Evolutionary conservation across 2,797 vertebrate genomes (phyloP), one percentile per base, ranked within the genome.

Genomic region (Australoheros facetus): DNA sequence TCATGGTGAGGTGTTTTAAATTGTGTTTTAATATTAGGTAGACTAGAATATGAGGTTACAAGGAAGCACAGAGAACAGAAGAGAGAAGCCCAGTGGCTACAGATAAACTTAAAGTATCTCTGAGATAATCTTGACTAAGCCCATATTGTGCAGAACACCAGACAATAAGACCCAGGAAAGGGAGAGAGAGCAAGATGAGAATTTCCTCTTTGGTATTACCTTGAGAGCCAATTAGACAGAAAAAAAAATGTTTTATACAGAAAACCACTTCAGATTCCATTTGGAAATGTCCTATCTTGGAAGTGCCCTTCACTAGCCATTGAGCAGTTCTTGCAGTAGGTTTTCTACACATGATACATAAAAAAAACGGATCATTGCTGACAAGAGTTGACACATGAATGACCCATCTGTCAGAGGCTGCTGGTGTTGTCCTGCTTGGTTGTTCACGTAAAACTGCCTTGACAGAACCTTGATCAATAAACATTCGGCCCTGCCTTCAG

Each of bases 221-320:
- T 70, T 87, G 80, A 75, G 26, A 83, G 66, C 45, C 48, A 77
- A 82, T 80, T 77, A 81, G 14, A 81, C 10, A 51, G 13, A 30
- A 51, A 51, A 71, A 71, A 79, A 74, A 79, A n/a, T 59, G 16
- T 37, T 71, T 84, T 80, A 5, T 76, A 16, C 83, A 77, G 59
- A 77, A 88, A 85, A 76, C 7, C 70, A 59, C 58, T 74, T 57
- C 58, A 73, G 51, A 69, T 58, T 73, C 19, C 13, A 56, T 84
- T 73, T 74, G 42, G 81, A 45, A 73, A 42, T 16, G 3, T 1
- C n/a, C 34, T 5, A 30, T 57, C 30, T 73, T 60, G 42, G 23
- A 72, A 32, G 66, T 3, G 4, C 14, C 32, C 23, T 17, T 56
- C n/a, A 3, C 7, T 57, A 42, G 56, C n/a, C 19, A 56, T 8